A percentile compares a stretch with the other conserved stretches of the same genome.
phyloP scores from a whole-genome alignment of 2,113 vertebrate species.

The Dipodomys spectabilis region DNA sequence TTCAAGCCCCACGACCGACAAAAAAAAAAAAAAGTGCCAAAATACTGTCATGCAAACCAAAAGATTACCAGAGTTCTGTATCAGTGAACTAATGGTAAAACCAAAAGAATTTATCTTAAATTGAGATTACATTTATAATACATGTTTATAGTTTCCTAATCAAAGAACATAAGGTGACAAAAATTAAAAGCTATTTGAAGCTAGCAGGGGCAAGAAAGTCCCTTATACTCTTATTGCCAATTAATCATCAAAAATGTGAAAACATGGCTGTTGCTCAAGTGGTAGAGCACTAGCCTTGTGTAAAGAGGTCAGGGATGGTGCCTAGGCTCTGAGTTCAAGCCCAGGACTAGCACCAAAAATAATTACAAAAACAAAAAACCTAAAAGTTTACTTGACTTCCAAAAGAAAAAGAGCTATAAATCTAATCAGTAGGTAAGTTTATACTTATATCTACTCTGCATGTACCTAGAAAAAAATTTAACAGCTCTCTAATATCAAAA shows the following conservation, averaged over 20 bases:
- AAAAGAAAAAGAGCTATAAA: conserved; percentile 18
- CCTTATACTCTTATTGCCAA: no score
- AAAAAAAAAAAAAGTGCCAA: no score
- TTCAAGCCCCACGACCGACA: no score
- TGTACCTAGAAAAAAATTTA: conserved; percentile 20
- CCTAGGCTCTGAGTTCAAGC: no score
- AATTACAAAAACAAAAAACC: not conserved
- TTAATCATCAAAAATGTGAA: no score
- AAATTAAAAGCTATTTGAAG: conserved; percentile 12
- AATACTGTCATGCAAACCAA: conserved; percentile 6
- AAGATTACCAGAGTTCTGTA: conserved; percentile 5
- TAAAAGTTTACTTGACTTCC: conserved; percentile 32
- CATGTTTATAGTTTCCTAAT: conserved; percentile 10
- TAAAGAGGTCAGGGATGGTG: no score
- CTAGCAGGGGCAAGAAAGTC: no score
- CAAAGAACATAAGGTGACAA: conserved; percentile 56
- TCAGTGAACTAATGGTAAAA: not conserved
- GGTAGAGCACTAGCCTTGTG: no score
- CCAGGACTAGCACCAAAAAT: no score
- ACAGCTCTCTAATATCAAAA: not conserved
- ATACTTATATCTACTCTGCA: conserved; percentile 42
- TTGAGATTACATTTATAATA: conserved; percentile 22
- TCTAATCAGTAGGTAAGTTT: conserved; percentile 44
- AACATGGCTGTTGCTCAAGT: no score
- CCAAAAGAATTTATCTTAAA: not conserved